Percentiles rank a stretch among this genome's conserved stretches.
Conservation (phyloP, 2,888 invertebrate species). For the Amphipoea oculea region DNA sequence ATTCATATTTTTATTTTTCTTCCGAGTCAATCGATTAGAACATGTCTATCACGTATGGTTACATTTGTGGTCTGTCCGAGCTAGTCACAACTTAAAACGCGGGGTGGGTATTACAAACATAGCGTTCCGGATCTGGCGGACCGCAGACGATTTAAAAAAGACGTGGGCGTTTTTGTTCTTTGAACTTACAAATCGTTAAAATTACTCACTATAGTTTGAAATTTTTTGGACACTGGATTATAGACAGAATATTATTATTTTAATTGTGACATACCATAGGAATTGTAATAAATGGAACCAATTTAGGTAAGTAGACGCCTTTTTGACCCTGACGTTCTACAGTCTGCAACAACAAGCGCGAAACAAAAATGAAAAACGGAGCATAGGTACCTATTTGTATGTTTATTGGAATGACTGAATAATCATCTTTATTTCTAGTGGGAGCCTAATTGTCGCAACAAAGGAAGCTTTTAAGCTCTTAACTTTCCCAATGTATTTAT, state of each 20-base stretch:
- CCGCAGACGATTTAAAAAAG: not conserved
- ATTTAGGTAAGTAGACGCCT: not conserved
- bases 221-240: not conserved
- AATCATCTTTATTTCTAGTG: conserved; percentile 14
- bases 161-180: not conserved
- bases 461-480: not conserved
- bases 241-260: not conserved
- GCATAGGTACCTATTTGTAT: not conserved
- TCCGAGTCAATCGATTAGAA: not conserved
- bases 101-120: not conserved
- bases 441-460: conserved; percentile 9
- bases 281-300: not conserved
- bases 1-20: not conserved
- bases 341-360: not conserved
- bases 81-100: not conserved
- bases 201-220: not conserved
- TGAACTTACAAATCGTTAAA: not conserved
- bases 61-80: too few relatives aligned
- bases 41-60: not conserved
- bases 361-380: not conserved
- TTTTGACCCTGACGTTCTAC: not conserved
- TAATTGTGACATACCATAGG: not conserved
- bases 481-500: not conserved
- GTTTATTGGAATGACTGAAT: not conserved
- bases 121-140: not conserved